Percentiles rank a stretch among this genome's conserved stretches.
Evolutionary conservation across 1,140 invertebrate species (phyloP).

Genomic region (Aphidius gifuensis): DNA sequence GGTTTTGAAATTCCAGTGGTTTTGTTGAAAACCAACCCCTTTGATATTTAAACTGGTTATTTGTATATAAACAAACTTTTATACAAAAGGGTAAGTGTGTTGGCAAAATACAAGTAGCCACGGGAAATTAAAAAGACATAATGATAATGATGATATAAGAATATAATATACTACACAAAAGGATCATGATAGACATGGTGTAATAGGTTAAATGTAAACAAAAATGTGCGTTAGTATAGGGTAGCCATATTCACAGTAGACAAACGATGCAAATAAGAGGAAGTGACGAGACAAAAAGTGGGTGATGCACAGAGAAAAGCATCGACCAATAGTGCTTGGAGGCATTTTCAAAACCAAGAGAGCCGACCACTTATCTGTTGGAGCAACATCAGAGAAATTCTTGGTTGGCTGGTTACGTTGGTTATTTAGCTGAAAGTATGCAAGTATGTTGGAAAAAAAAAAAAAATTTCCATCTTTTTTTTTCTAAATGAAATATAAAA

Average conservation of each 20-base stretch:
- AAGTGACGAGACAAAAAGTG: conserved; percentile 18
- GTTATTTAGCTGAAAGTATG: conserved; percentile 32
- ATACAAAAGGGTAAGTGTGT: background rate
- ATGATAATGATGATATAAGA: background rate
- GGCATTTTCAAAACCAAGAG: conserved; percentile 41
- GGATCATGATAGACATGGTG: background rate
- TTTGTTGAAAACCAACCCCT: conserved; percentile 37
- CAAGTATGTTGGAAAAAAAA: too few relatives aligned
- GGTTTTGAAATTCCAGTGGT: conserved; percentile 25
- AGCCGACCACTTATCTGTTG: conserved; percentile 51
- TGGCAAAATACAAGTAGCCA: conserved; percentile 14
- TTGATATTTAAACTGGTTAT: conserved; percentile 28
- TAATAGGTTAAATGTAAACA: conserved; percentile 7
- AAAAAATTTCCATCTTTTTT: too few relatives aligned
- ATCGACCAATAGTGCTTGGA: conserved; percentile 46
- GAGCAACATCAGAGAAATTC: conserved; percentile 52
- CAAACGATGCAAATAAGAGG: conserved; percentile 17
- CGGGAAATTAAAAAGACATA: conserved; percentile 22
- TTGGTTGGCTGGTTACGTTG: conserved; percentile 42
- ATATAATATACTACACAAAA: too few relatives aligned
- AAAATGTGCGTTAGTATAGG: conserved; percentile 15
- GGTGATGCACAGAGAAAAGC: conserved; percentile 35
- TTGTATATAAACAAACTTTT: background rate
- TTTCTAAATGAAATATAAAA: too few relatives aligned
- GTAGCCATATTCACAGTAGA: conserved; percentile 9